Evolutionary conservation across 37 sponge, comb jelly and placozoan species (phyloP).

Genomic region (Bolinopsis microptera): DNA sequence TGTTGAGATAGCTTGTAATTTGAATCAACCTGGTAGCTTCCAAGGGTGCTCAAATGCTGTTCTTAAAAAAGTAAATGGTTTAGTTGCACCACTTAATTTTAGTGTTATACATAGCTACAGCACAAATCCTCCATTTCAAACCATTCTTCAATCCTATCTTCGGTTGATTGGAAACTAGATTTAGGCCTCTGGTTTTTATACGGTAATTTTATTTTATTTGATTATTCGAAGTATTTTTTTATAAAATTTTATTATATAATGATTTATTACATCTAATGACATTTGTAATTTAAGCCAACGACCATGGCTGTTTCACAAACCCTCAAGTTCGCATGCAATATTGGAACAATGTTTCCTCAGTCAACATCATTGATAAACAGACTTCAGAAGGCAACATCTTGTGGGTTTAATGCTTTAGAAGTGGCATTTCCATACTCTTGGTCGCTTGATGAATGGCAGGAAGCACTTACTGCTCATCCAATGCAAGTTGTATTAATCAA

Average conservation of each 20-base stretch:
- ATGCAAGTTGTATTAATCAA: constrained; percentile 23
- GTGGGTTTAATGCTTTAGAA: neutral
- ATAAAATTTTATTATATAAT: too few relatives aligned
- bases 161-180: neutral
- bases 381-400: neutral
- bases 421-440: constrained; percentile 52
- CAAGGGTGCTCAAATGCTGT: neutral
- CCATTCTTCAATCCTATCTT: neutral
- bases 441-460: constrained; percentile 38
- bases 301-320: neutral
- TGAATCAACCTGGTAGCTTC: neutral
- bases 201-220: too few relatives aligned
- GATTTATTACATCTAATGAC: too few relatives aligned
- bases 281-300: neutral
- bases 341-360: constrained; percentile 49
- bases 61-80: neutral
- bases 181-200: neutral
- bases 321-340: constrained; percentile 32
- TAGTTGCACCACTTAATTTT: neutral
- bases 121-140: constrained; percentile 53
- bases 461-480: neutral
- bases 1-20: constrained; percentile 30
- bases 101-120: neutral
- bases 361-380: neutral
- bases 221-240: too few relatives aligned